Evolutionary conservation across 2,113 vertebrate genomes (phyloP).

Genomic region (Paraplagusia blochii): DNA sequence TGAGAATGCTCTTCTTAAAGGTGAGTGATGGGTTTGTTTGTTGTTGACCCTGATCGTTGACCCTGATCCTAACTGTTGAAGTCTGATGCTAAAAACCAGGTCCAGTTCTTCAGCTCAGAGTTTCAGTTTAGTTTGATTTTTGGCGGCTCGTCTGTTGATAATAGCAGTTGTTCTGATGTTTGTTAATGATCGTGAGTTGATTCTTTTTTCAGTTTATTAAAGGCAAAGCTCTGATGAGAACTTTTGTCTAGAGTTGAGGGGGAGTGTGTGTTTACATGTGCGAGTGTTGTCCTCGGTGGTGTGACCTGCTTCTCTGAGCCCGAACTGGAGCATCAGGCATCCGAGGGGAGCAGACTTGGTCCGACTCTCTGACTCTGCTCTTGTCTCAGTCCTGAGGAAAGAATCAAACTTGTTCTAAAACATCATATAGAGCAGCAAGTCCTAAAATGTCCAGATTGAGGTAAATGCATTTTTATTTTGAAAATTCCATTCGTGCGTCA

Average conservation of each 20-base stretch:
- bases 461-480: no score
- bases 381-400: not conserved
- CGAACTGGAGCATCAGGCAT: constrained; percentile 58
- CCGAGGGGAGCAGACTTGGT: constrained; percentile 35
- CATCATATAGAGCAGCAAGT: no score
- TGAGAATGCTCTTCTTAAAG: constrained; percentile 51
- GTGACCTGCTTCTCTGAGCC: constrained; percentile 54
- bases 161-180: no score
- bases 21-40: constrained; percentile 54
- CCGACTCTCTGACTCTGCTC: constrained; percentile 20
- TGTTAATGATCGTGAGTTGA: no score
- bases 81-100: constrained; percentile 20
- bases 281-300: constrained; percentile 49
- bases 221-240: not conserved
- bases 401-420: not conserved
- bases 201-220: constrained; percentile 1
- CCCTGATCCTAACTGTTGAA: no score
- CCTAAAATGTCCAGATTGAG: no score
- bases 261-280: constrained; percentile 7
- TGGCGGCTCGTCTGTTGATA: no score
- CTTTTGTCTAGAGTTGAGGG: not conserved
- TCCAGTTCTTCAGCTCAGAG: constrained; percentile 45
- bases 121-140: constrained; percentile 52
- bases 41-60: no score
- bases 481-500: no score